Conservation (phyloP, 2,888 invertebrate genomes). For the Seira musarum region DNA sequence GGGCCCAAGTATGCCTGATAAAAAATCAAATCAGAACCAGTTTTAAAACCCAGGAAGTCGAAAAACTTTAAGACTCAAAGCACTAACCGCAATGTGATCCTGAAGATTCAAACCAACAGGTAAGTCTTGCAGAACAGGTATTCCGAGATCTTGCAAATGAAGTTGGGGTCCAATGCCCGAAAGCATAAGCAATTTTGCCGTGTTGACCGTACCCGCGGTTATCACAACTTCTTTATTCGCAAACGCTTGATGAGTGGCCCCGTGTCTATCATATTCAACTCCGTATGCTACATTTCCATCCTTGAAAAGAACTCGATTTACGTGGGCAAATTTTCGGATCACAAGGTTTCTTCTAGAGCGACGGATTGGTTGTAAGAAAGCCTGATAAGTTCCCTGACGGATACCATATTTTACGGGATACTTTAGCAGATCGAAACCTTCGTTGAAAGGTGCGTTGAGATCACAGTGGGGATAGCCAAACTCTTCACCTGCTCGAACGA, state of each 20-base stretch:
- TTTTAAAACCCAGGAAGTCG: no score
- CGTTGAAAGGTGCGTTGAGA: constrained; percentile 58
- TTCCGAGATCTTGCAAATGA: constrained; percentile 43
- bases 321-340: neutral
- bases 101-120: constrained; percentile 57
- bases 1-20: constrained; percentile 49
- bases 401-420: constrained; percentile 58
- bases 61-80: no score
- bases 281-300: constrained; percentile 50
- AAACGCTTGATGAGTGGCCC: constrained; percentile 34
- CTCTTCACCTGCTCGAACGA: constrained; percentile 63
- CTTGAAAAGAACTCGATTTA: neutral
- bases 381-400: constrained; percentile 61
- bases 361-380: constrained; percentile 52
- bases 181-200: constrained; percentile 50
- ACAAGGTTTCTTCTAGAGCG: neutral
- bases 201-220: constrained; percentile 55
- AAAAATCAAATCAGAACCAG: no score
- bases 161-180: constrained; percentile 57
- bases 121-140: constrained; percentile 46
- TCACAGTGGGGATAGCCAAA: constrained; percentile 64
- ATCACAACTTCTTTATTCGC: constrained; percentile 59
- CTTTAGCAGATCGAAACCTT: constrained; percentile 60
- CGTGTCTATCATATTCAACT: constrained; percentile 58
- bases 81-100: constrained; percentile 43